Percentiles rank a stretch among this genome's conserved stretches.
Evolutionary conservation across 92 coral and sea anemone genomes (phyloP).

Genomic region (Siderastrea radians): DNA sequence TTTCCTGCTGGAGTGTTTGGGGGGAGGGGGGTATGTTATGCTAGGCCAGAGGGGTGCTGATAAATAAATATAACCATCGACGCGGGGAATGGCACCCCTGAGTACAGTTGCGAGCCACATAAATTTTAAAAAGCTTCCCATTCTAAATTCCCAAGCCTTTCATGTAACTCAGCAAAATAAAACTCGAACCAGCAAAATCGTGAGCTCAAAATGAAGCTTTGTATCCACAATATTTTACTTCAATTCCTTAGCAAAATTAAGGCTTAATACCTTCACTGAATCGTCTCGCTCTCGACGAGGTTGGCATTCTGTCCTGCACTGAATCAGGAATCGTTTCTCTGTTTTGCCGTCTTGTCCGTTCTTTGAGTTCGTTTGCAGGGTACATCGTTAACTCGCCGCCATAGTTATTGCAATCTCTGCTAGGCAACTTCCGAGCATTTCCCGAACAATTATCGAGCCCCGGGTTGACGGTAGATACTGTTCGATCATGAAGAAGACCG

Average conservation of each 20-base stretch:
- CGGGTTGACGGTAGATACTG: background rate
- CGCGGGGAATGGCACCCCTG: too few species aligned
- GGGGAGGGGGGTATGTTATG: too few species aligned
- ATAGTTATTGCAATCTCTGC: background rate
- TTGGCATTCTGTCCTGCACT: conserved; percentile 17
- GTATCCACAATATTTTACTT: background rate
- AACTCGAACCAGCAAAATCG: too few species aligned
- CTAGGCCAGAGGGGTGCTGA: too few species aligned
- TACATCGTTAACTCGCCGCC: conserved; percentile 16
- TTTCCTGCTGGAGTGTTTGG: too few species aligned
- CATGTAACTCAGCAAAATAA: too few species aligned
- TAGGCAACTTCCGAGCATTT: conserved; percentile 40
- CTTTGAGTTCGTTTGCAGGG: conserved; percentile 10
- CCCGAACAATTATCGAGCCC: conserved; percentile 52
- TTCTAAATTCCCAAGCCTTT: too few species aligned
- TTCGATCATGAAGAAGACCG: background rate
- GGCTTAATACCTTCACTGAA: conserved; percentile 25
- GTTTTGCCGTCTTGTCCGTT: background rate
- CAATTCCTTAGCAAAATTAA: background rate
- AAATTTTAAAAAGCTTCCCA: too few species aligned
- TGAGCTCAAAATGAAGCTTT: too few species aligned
- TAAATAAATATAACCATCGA: too few species aligned
- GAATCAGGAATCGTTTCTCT: conserved; percentile 19
- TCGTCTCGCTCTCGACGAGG: conserved; percentile 34
- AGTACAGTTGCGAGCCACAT: too few species aligned